Percentiles rank a stretch among this genome's conserved stretches.
These are phyloP conservation scores for Orthosia gothica DNA, from an alignment of 2,888 invertebrate species.

Conservation along the genomic window DNA sequence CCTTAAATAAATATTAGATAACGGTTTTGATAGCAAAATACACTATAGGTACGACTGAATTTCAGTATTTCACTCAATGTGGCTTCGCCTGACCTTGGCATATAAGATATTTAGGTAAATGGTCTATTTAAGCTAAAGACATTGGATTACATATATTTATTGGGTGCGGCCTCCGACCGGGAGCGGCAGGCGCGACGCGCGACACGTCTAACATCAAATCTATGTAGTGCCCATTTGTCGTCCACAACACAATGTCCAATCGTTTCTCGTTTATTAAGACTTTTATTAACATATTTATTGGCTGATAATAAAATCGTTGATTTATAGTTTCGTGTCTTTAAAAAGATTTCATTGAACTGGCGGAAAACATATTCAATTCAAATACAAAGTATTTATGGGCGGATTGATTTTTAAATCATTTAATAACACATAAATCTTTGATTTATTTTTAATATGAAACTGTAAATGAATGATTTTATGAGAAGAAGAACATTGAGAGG, in stretches of 20 bases:
- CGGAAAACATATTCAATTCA: conserved; percentile 46
- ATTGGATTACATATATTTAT: too few relatives aligned
- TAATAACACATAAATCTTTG: conserved; percentile 43
- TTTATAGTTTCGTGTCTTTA: conserved; percentile 52
- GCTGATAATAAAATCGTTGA: conserved; percentile 55
- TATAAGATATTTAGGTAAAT: too few relatives aligned
- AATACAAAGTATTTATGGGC: conserved; percentile 43
- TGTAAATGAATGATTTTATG: conserved; percentile 34
- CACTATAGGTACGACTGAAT: background rate
- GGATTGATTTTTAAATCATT: conserved; percentile 55
- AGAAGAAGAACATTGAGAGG: background rate
- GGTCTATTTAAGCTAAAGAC: too few relatives aligned
- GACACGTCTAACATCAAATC: conserved; percentile 22
- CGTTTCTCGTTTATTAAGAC: conserved; percentile 45
- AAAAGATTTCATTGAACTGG: conserved; percentile 43
- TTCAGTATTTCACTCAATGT: conserved; percentile 3
- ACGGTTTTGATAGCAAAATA: too few relatives aligned
- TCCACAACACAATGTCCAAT: conserved; percentile 33
- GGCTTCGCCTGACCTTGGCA: too few relatives aligned
- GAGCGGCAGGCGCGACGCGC: conserved; percentile 21
- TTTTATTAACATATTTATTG: conserved; percentile 58
- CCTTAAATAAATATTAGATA: background rate
- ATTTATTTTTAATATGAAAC: conserved; percentile 40
- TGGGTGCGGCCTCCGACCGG: conserved; percentile 15
- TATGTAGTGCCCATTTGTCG: conserved; percentile 45